Evolutionary conservation across 2,888 invertebrate genomes (phyloP), one percentile per base, ranked within the genome.

Genomic region (Melinaea marsaeus): DNA sequence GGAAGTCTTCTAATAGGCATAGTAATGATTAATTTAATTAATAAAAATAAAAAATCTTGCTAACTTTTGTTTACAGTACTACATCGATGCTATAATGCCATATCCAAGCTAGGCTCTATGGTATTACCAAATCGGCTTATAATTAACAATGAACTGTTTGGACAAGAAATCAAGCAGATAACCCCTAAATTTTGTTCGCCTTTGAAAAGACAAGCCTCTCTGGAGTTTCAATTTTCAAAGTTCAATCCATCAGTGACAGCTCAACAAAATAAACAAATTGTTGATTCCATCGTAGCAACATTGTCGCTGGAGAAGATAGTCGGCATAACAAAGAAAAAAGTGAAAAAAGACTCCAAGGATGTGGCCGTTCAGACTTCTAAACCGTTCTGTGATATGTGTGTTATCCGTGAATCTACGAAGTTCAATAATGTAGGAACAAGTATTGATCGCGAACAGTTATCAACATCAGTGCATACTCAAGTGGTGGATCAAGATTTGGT

Each of bases 401-500:
- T 84, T 64, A 83, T 90, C 37, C 84, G 88, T 37, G 83, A 84
- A n/a, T 73, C 80, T 2, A 83, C 80, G 2, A 78, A 74, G 61
- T 73, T 66, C 54, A 60, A 68, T n/a, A 78, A 81, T 1, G 72
- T 67, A 1, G 69, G 73, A 13, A 88, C 88, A 0, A 75, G 76
- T 0, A 76, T 79, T 2, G 86, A 88, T 46, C 72, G 73, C 0
- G 81, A 82, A 4, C 71, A 85, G 46, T 85, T 90, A 67, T 75
- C 76, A 48, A 70, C 79, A 1, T 74, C 88, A 2, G 79, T 84
- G 42, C 86, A 90, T 67, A 90, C 89, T 4, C 90, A 90, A 74
- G 90, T 90, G 4, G 77, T 88, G 47, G 90, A 90, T 62, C 82
- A 88, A 56, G 90, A 90, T 72, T 74, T 90, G 58, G 69, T 81